Percentiles rank a stretch among this genome's conserved stretches.
Evolutionary conservation across 2,797 vertebrate species (phyloP).

Genomic region (Galaxias olidus): DNA sequence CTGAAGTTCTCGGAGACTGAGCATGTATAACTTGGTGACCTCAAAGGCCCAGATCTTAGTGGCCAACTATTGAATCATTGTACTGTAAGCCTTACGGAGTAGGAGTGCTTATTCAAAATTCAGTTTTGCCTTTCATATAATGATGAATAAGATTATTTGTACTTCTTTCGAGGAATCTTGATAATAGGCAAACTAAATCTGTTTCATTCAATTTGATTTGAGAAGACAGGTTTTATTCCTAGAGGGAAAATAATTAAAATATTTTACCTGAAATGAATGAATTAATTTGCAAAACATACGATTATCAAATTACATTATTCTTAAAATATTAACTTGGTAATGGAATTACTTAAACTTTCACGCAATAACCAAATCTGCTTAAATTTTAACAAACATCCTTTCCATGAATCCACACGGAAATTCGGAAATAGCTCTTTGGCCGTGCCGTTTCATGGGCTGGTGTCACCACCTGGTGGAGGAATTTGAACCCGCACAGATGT

Average conservation of each 20-base stretch:
- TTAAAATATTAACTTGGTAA: too few relatives aligned
- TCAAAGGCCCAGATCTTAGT: neutral
- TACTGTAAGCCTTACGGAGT: too few relatives aligned
- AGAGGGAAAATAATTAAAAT: too few relatives aligned
- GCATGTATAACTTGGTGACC: slow-evolving; percentile 36
- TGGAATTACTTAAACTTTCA: too few relatives aligned
- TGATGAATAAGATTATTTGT: neutral
- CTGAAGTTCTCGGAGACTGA: slow-evolving; percentile 43
- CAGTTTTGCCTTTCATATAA: neutral
- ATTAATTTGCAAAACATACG: too few relatives aligned
- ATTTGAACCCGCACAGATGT: neutral
- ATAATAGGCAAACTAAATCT: neutral
- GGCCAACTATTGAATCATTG: neutral
- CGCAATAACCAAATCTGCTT: too few relatives aligned
- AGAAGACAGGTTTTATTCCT: too few relatives aligned
- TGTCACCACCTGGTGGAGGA: slow-evolving; percentile 60
- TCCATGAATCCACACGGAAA: neutral
- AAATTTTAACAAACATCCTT: too few relatives aligned
- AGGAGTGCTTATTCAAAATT: too few relatives aligned
- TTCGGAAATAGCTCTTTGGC: neutral
- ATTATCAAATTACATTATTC: too few relatives aligned
- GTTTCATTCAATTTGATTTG: too few relatives aligned
- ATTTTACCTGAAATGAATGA: too few relatives aligned
- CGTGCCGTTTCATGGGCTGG: slow-evolving; percentile 41
- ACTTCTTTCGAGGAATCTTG: neutral